Evolutionary conservation across 2,797 vertebrate genomes (phyloP), one percentile per base, ranked within the genome.

Genomic region (Ispidina lecontei): DNA sequence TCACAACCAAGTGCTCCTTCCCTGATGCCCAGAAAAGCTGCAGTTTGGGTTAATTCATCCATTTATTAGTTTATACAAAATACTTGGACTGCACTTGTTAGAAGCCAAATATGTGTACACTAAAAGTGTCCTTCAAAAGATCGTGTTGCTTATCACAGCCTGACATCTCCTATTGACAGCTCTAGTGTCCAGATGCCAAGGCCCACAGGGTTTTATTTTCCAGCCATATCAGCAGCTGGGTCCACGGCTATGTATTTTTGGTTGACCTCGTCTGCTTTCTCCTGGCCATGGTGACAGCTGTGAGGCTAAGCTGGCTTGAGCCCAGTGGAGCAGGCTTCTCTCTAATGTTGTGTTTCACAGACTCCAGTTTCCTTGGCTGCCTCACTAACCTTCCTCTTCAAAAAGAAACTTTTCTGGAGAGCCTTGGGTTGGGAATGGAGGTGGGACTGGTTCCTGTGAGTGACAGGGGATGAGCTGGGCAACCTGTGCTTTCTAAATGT

Each of bases 201-300:
- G 1, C 86, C 77, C 49, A 6, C 46, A 11, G 92, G 90, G 85
- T 23, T 78, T 76, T 51, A 29, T 94, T 87, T 85, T 79, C 78
- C 23, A 39, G 26, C 84, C 37, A 5, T 22, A 43, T 73, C 94
- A 43, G 83, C 93, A 90, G 91, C 87, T 95, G 92, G 64, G 77
- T 70, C 41, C 75, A 12, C 1, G 59, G 71, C 87, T 51, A 28
- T 69, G 64, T 46, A 26, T 85, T 75, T 91, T 89, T 87, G 92
- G 72, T 72, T 89, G 87, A 65, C 82, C 87, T 96, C 76, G 0
- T 78, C 35, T 56, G 82, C 49, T 15, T 87, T 6, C 55, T 33
- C 10, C 84, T 20, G 89, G 70, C 46, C 41, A 1, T 0, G 15
- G 73, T 47, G 89, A 55, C 90, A 94, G 78, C 91, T 93, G 91